phyloP scores from a whole-genome alignment of 1,140 invertebrate species.

The Aphelenchoides besseyi region DNA sequence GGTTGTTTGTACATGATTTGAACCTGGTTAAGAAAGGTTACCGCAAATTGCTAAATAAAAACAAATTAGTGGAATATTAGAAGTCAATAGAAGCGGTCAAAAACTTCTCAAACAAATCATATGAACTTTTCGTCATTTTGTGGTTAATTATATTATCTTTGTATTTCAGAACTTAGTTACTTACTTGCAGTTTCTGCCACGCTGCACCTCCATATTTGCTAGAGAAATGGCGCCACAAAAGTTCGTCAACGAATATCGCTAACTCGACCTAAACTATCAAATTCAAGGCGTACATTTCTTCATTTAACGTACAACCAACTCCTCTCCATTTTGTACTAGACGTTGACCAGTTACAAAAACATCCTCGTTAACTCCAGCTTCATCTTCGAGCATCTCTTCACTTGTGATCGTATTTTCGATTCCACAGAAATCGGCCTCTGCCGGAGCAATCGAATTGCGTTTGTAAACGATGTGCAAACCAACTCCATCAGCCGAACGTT shows the following conservation, averaged over 20 bases:
- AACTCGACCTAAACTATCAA: conserved; percentile 53
- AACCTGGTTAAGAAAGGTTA: conserved; percentile 60
- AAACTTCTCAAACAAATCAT: no score
- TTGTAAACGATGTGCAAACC: conserved; percentile 61
- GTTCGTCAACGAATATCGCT: conserved; percentile 60
- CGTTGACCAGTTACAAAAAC: conserved; percentile 60
- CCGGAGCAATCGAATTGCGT: conserved; percentile 33
- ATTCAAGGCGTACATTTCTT: no score
- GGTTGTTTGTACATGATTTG: conserved; percentile 63
- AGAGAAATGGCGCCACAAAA: conserved; percentile 58
- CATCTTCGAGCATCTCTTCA: conserved; percentile 58
- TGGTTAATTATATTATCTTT: no score
- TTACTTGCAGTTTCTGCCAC: conserved; percentile 53
- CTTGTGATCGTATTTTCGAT: conserved; percentile 57
- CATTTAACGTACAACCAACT: conserved; percentile 48
- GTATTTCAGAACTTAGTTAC: no score
- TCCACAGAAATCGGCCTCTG: conserved; percentile 57
- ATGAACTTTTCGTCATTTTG: no score
- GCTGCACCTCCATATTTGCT: conserved; percentile 56
- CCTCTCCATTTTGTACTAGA: conserved; percentile 51
- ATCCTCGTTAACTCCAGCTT: conserved; percentile 56
- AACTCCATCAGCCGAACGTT: conserved; percentile 43
- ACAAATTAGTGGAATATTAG: no score
- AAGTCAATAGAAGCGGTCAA: no score
- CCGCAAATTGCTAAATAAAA: conserved; percentile 51